phyloP scores from a whole-genome alignment of 2,888 invertebrate species.

The Pharmacophagus antenor region DNA sequence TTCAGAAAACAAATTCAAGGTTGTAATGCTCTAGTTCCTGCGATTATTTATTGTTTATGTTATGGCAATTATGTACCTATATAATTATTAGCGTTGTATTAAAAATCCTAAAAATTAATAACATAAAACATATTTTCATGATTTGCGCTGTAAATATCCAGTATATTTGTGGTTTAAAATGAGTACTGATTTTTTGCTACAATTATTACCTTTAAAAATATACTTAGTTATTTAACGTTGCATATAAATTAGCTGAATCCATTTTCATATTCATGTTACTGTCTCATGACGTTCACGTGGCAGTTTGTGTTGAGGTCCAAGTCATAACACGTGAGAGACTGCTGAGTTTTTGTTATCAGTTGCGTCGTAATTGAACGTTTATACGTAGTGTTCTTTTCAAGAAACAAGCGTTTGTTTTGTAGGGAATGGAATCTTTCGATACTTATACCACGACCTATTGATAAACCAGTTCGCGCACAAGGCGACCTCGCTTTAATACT shows the following conservation, averaged over 20 bases:
- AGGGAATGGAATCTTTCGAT: conserved; percentile 44
- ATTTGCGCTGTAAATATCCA: neutral
- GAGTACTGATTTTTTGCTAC: too few species aligned
- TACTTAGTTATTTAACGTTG: conserved; percentile 29
- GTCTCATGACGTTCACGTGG: conserved; percentile 38
- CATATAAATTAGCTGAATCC: conserved; percentile 33
- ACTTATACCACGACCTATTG: conserved; percentile 53
- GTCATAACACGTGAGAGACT: conserved; percentile 37
- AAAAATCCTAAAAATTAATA: neutral
- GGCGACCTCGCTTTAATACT: conserved; percentile 67
- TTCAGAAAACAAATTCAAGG: conserved; percentile 59
- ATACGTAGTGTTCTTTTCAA: conserved; percentile 14
- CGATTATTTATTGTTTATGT: conserved; percentile 38
- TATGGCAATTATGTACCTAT: conserved; percentile 12
- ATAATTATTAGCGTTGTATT: conserved; percentile 13
- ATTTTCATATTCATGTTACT: conserved; percentile 31
- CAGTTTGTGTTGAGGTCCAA: conserved; percentile 42
- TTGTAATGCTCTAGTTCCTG: conserved; percentile 55
- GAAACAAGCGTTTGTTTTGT: conserved; percentile 33
- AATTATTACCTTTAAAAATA: too few species aligned
- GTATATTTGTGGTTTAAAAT: neutral
- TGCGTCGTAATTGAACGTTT: neutral
- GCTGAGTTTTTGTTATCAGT: conserved; percentile 19
- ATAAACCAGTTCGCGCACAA: conserved; percentile 75
- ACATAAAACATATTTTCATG: neutral